Conservation (phyloP, 2,888 invertebrate species). For the Dynastes maya region DNA sequence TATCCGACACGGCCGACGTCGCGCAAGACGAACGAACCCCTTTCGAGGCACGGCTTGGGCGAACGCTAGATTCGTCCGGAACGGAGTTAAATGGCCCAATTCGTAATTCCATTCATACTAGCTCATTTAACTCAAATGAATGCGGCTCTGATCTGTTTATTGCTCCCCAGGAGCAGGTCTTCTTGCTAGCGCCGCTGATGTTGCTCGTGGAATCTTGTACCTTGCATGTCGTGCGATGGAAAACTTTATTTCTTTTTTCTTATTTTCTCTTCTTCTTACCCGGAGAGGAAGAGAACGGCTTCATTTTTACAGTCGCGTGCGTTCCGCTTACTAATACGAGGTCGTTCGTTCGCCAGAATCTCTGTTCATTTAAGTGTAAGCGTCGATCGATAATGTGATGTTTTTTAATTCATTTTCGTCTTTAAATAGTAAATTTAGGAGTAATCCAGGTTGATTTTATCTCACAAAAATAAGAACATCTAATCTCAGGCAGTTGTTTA, state of each 20-base stretch:
- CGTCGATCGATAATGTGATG: not conserved
- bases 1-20: not conserved
- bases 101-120: slow-evolving; percentile 51
- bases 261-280: not conserved
- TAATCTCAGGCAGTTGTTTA: too few relatives aligned
- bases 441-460: too few relatives aligned
- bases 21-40: slow-evolving; percentile 9
- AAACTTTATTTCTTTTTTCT: slow-evolving; percentile 25
- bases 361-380: too few relatives aligned
- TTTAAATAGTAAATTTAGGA: too few relatives aligned
- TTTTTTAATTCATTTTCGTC: too few relatives aligned
- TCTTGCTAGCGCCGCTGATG: not conserved
- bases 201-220: slow-evolving; percentile 12
- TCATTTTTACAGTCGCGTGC: slow-evolving; percentile 37
- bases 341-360: not conserved
- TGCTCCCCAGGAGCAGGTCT: slow-evolving; percentile 42
- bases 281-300: slow-evolving; percentile 32
- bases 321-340: slow-evolving; percentile 24
- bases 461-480: too few relatives aligned
- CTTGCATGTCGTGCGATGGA: slow-evolving; percentile 17
- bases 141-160: slow-evolving; percentile 51
- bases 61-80: slow-evolving; percentile 27
- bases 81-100: slow-evolving; percentile 49
- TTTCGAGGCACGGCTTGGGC: not conserved
- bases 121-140: slow-evolving; percentile 52